phyloP scores from a whole-genome alignment of 2,113 vertebrate species.

The Maccullochella peelii region DNA sequence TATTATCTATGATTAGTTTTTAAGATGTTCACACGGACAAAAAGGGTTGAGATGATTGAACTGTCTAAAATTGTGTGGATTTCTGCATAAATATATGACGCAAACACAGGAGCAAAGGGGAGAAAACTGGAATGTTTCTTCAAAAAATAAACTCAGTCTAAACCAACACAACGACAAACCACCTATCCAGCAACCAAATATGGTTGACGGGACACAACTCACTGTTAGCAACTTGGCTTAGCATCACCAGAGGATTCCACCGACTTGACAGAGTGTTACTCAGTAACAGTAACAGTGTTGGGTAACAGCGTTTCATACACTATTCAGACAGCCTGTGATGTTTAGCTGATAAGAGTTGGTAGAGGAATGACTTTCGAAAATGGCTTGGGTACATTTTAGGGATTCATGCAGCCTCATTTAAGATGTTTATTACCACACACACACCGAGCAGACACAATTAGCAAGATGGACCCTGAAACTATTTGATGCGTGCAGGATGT shows the following conservation, averaged over 20 bases:
- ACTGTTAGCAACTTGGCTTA: slow-evolving; percentile 14
- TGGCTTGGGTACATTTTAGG: background rate
- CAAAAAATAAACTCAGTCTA: slow-evolving; percentile 7
- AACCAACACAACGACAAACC: slow-evolving; percentile 15
- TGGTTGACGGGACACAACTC: slow-evolving; percentile 24
- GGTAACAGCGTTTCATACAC: slow-evolving; percentile 14
- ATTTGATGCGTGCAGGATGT: slow-evolving; percentile 49
- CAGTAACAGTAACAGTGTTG: slow-evolving; percentile 14
- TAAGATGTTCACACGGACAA: background rate
- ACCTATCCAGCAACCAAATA: slow-evolving; percentile 34
- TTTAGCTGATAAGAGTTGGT: background rate
- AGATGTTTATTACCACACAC: background rate
- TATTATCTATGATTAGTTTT: background rate
- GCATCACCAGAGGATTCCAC: slow-evolving; percentile 44
- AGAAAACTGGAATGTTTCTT: background rate
- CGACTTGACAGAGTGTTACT: slow-evolving; percentile 34
- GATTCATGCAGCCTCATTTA: slow-evolving; percentile 16
- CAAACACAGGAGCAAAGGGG: background rate
- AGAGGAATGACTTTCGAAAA: background rate
- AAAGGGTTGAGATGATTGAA: background rate
- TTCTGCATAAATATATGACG: background rate
- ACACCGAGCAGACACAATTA: slow-evolving; percentile 10
- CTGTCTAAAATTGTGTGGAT: background rate
- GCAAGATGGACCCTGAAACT: slow-evolving; percentile 25
- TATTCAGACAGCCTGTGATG: background rate